Percentiles rank a stretch among this genome's conserved stretches.
phyloP scores from a whole-genome alignment of 1,140 invertebrate genomes.

The Sitophilus oryzae region DNA sequence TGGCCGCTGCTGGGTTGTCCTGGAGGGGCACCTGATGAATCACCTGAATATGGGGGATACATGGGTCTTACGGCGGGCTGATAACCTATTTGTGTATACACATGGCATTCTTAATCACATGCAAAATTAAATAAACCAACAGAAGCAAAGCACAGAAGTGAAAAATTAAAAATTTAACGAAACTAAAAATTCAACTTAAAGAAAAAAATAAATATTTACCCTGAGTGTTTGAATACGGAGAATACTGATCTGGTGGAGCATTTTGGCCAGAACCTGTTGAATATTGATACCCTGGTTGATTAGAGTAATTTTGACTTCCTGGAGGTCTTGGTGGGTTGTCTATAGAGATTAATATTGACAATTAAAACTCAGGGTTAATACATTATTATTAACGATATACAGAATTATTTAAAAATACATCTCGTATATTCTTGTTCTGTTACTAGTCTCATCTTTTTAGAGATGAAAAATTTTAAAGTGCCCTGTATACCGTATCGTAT shows the following conservation, averaged over 20 bases:
- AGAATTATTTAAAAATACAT: too few species aligned
- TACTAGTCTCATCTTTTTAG: too few species aligned
- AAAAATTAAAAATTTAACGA: neutral
- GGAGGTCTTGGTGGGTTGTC: slow-evolving; percentile 30
- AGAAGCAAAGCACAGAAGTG: slow-evolving; percentile 1
- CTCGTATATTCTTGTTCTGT: too few species aligned
- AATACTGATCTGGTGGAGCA: slow-evolving; percentile 49
- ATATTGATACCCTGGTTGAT: slow-evolving; percentile 43
- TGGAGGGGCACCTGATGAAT: slow-evolving; percentile 32
- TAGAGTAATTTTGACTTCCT: slow-evolving; percentile 26
- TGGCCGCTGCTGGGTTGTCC: slow-evolving; percentile 26
- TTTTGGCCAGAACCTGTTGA: slow-evolving; percentile 42
- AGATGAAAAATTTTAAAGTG: too few species aligned
- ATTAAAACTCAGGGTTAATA: neutral
- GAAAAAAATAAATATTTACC: slow-evolving; percentile 3
- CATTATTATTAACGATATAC: neutral
- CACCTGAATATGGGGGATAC: slow-evolving; percentile 60
- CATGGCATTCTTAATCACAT: slow-evolving; percentile 25
- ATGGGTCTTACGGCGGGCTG: slow-evolving; percentile 60
- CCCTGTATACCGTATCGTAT: too few species aligned
- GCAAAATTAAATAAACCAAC: slow-evolving; percentile 20
- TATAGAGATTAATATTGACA: neutral
- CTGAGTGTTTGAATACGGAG: slow-evolving; percentile 55
- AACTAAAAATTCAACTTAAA: neutral
- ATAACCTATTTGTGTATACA: slow-evolving; percentile 47